These are phyloP conservation scores for Proterorhinus semilunaris DNA, from an alignment of 2,113 vertebrate genomes.

Conservation along the genomic window DNA sequence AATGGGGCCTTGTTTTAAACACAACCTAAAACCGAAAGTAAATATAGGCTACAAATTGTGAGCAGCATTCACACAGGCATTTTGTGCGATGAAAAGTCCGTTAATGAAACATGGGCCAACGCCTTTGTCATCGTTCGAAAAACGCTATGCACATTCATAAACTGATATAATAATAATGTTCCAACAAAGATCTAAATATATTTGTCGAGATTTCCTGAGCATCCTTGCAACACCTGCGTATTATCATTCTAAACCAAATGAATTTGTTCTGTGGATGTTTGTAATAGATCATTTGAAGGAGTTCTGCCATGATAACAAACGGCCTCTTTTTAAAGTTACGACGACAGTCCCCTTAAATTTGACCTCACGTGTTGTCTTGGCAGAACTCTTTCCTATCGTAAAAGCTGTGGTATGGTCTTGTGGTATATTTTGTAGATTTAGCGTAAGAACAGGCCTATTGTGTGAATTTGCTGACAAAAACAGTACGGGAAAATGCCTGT, in stretches of 20 bases:
- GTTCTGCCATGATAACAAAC: conserved; percentile 56
- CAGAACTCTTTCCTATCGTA: conserved; percentile 68
- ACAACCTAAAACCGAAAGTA: not conserved
- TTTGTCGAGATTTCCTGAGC: too few species aligned
- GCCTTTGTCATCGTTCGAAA: too few species aligned
- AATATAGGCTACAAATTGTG: not conserved
- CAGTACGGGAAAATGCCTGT: not conserved
- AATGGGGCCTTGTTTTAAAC: not conserved
- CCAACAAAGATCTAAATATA: too few species aligned
- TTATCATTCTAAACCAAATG: conserved; percentile 1
- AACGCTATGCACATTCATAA: too few species aligned
- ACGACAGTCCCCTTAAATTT: too few species aligned
- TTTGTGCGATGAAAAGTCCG: too few species aligned
- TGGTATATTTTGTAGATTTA: conserved; percentile 56
- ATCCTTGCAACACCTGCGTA: too few species aligned
- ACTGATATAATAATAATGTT: too few species aligned
- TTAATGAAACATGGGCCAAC: too few species aligned
- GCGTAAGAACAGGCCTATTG: conserved; percentile 43
- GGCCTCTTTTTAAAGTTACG: too few species aligned
- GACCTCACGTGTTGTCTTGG: conserved; percentile 22
- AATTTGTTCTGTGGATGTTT: conserved; percentile 51
- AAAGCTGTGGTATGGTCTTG: conserved; percentile 36
- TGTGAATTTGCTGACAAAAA: conserved; percentile 7
- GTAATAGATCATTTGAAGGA: conserved; percentile 58
- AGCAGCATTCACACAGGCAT: too few species aligned